A percentile compares a stretch with the other conserved stretches of the same genome.
These are phyloP conservation scores for Enhydra lutris DNA, from an alignment of 2,113 vertebrate species.

Conservation along the genomic window DNA sequence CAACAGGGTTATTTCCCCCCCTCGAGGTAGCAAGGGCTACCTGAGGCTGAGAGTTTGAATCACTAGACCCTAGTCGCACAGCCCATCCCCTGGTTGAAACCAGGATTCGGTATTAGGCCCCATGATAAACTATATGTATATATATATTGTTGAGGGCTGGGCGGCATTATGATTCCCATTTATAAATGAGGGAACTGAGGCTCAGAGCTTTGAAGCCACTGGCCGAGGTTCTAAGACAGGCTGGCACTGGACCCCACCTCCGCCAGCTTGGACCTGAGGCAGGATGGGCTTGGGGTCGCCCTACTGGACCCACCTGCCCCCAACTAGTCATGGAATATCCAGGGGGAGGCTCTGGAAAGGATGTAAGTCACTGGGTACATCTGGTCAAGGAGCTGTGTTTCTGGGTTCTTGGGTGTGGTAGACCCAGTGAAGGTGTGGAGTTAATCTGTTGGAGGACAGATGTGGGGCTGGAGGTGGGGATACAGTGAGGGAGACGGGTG, in stretches of 20 bases:
- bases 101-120: neutral
- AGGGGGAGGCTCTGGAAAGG: neutral
- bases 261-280: neutral
- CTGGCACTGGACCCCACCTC: neutral
- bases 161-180: neutral
- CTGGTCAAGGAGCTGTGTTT: neutral
- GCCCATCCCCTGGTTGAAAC: neutral
- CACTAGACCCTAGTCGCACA: neutral
- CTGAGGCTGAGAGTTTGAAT: neutral
- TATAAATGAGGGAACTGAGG: neutral
- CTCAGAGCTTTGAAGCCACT: neutral
- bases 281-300: rapidly evolving
- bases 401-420: neutral
- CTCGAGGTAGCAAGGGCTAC: neutral
- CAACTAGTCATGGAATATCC: neutral
- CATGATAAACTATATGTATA: neutral
- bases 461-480: neutral
- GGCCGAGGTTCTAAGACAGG: neutral
- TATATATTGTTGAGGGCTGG: neutral
- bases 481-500: neutral
- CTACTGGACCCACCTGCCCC: neutral
- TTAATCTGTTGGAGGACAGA: neutral
- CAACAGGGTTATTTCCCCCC: neutral
- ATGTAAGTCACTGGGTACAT: neutral
- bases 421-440: neutral